Evolutionary conservation across 2,888 invertebrate species (phyloP), one percentile per base, ranked within the genome.

Genomic region (Stenodera caucasica): DNA sequence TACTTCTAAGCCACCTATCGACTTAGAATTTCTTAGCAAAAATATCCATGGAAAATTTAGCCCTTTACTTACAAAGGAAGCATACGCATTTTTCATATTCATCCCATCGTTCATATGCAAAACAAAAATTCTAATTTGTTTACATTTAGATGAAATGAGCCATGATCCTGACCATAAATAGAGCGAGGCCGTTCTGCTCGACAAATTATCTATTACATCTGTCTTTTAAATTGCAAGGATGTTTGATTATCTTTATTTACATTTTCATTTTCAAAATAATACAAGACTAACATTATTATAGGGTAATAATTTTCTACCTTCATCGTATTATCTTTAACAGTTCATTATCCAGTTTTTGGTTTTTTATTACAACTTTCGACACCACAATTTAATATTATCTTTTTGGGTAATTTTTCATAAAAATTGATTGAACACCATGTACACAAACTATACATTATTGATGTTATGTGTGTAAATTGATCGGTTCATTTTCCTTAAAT

Each of bases 91-190:
- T n/a, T n/a, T n/a, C n/a, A n/a, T n/a, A n/a, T n/a, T n/a, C n/a
- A n/a, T n/a, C n/a, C n/a, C n/a, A n/a, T n/a, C n/a, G n/a, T n/a
- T n/a, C n/a, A n/a, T n/a, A n/a, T n/a, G n/a, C n/a, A n/a, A 26
- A 26, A 26, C 26, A 26, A 26, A 4, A 26, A 45, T 45, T 21
- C 45, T 26, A 26, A 37, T 63, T 57, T 63, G 59, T 63, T 63
- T 63, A 60, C 54, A 52, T 40, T 45, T 54, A 23, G 26, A 40
- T 54, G 23, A 51, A 45, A 56, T 40, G 23, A 45, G 18, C 53
- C 53, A 12, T 29, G 30, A 49, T 55, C 49, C 58, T 58, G 53
- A 51, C 63, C 63, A 63, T 63, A 59, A 57, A 57, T 63, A 59
- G 63, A 57, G 40, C 32, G 55, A 40, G 60, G 23, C 12, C 23